Conservation (phyloP, 2,113 vertebrate genomes). For the Lepus timidus region DNA sequence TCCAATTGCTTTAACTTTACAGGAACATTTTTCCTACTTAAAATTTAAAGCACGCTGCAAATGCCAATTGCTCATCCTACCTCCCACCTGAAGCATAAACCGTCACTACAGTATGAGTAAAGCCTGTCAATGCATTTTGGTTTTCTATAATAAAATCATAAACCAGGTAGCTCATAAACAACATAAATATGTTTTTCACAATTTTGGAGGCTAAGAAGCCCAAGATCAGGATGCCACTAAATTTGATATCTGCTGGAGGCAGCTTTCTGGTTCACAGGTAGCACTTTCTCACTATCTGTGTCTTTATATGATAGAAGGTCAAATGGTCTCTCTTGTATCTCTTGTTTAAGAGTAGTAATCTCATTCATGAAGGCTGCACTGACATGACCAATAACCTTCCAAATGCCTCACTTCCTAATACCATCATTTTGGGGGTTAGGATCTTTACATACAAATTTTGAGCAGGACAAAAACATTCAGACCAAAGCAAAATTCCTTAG, state of each 20-base stretch:
- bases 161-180: background rate
- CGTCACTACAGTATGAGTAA: background rate
- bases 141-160: background rate
- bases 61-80: background rate
- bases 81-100: background rate
- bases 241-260: background rate
- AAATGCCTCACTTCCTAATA: background rate
- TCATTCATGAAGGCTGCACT: background rate
- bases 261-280: background rate
- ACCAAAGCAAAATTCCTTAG: background rate
- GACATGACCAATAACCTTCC: background rate
- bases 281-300: background rate
- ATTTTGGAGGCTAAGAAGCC: background rate
- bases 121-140: background rate
- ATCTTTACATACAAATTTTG: background rate
- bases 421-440: background rate
- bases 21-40: constrained; percentile 23
- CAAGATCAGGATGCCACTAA: background rate
- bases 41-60: background rate
- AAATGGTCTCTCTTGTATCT: background rate
- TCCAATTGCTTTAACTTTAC: background rate
- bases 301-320: background rate
- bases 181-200: background rate
- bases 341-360: background rate
- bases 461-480: background rate